Percentiles rank a stretch among this genome's conserved stretches.
phyloP scores from a whole-genome alignment of 2,888 invertebrate species.

The Agrotis exclamationis region DNA sequence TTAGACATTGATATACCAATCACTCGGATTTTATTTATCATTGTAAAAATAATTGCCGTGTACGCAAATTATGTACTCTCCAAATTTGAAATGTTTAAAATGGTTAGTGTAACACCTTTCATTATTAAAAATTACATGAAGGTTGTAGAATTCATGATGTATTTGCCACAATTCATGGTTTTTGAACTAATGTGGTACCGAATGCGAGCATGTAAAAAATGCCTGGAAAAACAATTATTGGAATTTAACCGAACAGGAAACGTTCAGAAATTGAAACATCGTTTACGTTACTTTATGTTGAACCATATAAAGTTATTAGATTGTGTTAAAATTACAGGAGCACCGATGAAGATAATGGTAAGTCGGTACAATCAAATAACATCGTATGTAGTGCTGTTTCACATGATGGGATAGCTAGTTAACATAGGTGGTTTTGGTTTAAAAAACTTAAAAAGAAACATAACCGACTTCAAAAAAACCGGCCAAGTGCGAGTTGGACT shows the following conservation, averaged over 20 bases:
- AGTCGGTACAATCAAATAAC: background rate
- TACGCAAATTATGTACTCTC: background rate
- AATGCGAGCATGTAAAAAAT: background rate
- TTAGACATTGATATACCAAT: background rate
- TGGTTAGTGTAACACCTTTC: background rate
- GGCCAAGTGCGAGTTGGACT: too few species aligned
- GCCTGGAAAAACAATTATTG: background rate
- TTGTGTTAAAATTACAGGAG: background rate
- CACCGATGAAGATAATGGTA: slow-evolving; percentile 7
- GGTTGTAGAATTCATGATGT: background rate
- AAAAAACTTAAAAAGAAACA: too few species aligned
- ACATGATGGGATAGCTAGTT: too few species aligned
- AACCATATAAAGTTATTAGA: background rate
- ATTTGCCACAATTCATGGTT: background rate
- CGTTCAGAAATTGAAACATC: background rate
- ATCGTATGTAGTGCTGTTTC: too few species aligned
- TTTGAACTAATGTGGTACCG: background rate
- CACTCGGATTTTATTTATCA: background rate
- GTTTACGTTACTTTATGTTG: slow-evolving; percentile 1
- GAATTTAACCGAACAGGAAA: background rate
- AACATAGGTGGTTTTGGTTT: too few species aligned
- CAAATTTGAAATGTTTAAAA: background rate
- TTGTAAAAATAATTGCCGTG: background rate
- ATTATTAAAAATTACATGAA: background rate
- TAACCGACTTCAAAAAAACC: too few species aligned